These are phyloP conservation scores for Trididemnum nubilum DNA, from an alignment of 23 tunicate genomes.

Conservation along the genomic window DNA sequence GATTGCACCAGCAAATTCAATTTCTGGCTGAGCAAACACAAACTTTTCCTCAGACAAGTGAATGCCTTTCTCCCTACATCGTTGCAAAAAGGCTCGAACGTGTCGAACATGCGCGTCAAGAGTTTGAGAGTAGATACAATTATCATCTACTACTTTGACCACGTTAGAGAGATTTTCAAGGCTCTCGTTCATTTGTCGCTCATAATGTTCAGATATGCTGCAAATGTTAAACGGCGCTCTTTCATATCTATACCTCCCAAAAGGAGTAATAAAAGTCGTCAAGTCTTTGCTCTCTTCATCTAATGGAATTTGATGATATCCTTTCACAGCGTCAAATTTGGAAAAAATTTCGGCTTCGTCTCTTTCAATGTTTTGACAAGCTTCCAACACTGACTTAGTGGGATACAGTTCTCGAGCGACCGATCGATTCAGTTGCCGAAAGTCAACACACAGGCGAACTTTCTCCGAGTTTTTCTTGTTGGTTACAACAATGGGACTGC, in stretches of 20 bases:
- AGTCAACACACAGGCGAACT: constrained; percentile 18
- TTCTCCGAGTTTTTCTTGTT: background rate
- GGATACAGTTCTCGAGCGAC: background rate
- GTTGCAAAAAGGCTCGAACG: background rate
- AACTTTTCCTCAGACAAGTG: background rate
- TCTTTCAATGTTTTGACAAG: background rate
- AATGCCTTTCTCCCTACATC: background rate
- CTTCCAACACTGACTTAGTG: background rate
- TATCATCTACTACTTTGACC: constrained; percentile 1
- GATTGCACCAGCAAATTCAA: constrained; percentile 6
- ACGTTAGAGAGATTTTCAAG: background rate
- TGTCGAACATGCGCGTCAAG: background rate
- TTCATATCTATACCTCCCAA: background rate
- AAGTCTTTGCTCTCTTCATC: constrained; percentile 12
- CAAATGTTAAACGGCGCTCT: constrained; percentile 14
- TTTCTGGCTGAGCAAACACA: constrained; percentile 2
- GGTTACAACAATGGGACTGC: too few species aligned
- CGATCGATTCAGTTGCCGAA: background rate
- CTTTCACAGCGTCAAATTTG: constrained; percentile 7
- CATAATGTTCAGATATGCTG: constrained; percentile 1
- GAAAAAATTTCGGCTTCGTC: background rate
- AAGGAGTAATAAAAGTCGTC: constrained; percentile 12
- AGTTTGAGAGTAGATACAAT: background rate
- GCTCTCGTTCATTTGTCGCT: background rate
- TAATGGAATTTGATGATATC: constrained; percentile 13